Conservation (phyloP, 2,888 invertebrate genomes). For the Odontothrips loti region DNA sequence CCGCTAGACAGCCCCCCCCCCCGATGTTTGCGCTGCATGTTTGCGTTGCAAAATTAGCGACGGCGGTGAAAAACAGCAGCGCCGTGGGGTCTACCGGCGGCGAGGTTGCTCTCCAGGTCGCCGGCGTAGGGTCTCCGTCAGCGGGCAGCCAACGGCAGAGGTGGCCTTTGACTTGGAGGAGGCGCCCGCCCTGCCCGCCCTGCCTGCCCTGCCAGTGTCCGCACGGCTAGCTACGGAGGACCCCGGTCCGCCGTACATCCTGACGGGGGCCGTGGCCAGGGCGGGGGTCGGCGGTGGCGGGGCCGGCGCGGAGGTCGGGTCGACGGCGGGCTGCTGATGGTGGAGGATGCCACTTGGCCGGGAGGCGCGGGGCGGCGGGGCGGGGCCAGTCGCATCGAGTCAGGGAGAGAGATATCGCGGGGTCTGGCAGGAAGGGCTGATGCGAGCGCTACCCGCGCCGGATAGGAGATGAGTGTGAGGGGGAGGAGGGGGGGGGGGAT, state of each 20-base stretch:
- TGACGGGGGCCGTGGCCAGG: no score
- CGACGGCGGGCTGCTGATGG: neutral
- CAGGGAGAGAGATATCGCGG: neutral
- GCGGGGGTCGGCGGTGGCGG: neutral
- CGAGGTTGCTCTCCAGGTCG: no score
- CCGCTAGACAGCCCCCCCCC: no score
- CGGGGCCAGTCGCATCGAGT: neutral
- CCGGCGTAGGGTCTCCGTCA: no score
- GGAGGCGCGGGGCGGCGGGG: neutral
- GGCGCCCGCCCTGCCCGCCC: neutral
- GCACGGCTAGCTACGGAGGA: no score
- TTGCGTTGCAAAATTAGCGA: no score
- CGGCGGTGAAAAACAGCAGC: no score
- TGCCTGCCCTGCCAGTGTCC: neutral
- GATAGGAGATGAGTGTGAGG: neutral
- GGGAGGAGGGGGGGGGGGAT: neutral
- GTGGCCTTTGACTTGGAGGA: neutral
- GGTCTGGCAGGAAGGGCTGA: neutral
- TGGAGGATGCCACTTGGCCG: neutral
- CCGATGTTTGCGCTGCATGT: no score
- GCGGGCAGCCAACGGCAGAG: no score
- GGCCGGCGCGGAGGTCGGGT: neutral
- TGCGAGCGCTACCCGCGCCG: neutral
- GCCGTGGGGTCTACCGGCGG: no score
- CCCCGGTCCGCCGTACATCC: no score